A percentile compares a stretch with the other conserved stretches of the same genome.
phyloP scores from a whole-genome alignment of 2,797 vertebrate species.

The Schizopygopsis malacanthus region DNA sequence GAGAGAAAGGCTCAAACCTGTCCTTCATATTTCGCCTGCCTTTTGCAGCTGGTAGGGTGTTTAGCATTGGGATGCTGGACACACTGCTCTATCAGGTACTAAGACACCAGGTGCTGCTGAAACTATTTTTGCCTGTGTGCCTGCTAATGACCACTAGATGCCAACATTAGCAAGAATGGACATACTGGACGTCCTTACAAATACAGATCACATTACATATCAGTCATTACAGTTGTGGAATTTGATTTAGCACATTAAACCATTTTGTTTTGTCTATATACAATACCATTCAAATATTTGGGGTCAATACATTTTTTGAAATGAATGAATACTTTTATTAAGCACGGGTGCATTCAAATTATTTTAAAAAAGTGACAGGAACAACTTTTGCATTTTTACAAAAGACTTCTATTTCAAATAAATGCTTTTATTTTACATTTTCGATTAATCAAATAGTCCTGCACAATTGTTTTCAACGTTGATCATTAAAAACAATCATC shows the following conservation, averaged over 20 bases:
- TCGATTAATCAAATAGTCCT: background rate
- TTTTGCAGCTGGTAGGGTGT: slow-evolving; percentile 84
- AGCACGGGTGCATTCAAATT: background rate
- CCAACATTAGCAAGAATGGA: background rate
- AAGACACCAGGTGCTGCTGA: background rate
- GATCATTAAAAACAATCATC: too few relatives aligned
- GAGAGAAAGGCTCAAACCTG: slow-evolving; percentile 84
- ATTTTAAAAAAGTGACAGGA: background rate
- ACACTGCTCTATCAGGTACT: slow-evolving; percentile 84
- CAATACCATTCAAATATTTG: background rate
- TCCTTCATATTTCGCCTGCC: slow-evolving; percentile 87
- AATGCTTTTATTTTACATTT: background rate
- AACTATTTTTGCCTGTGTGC: background rate
- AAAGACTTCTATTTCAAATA: background rate
- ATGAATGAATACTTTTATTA: background rate
- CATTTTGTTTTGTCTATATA: background rate
- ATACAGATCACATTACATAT: background rate
- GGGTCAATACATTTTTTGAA: background rate
- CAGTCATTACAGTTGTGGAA: background rate
- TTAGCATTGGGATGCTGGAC: slow-evolving; percentile 86
- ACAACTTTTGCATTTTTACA: background rate
- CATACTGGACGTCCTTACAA: background rate
- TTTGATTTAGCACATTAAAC: background rate
- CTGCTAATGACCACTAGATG: slow-evolving; percentile 22
- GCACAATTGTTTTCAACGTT: background rate